Evolutionary conservation across 2,113 vertebrate species (phyloP), one percentile per base, ranked within the genome.

Genomic region (Prinia subflava): DNA sequence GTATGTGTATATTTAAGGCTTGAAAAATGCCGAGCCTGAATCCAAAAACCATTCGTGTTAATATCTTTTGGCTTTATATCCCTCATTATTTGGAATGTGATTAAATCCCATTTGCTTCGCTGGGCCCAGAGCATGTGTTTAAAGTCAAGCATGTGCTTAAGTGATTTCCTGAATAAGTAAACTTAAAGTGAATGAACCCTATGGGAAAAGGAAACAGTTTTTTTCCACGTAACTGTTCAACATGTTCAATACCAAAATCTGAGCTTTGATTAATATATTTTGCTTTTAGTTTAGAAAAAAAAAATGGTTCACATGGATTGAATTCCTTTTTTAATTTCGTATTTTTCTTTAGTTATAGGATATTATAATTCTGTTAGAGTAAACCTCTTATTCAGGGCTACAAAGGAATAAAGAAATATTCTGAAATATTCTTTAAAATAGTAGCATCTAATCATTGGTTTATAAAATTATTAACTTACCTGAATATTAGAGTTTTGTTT

Each of bases 21-120:
- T 85, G 89, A 94, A 96, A 96, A 95, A 91, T 87, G 47, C 64
- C 47, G 52, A 94, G 63, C 71, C 76, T 0, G 9, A 76, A 87
- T 95, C 76, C 79, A 89, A 93, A 78, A 70, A 1, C 24, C 76
- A 59, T 75, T 88, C 3, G n/a, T 75, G 91, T 87, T 94, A 94
- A 92, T 90, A 90, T 89, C 41, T 90, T 86, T 89, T 93, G 88
- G 92, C 86, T 89, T 93, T 94, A 25, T 31, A 95, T 56, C 60
- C 60, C 10, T 86, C 35, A 71, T 93, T 94, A 94, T 89, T 77
- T 94, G 83, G 89, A 85, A 84, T 62, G 14, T 62, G 70, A 89
- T 73, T 89, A 94, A 89, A 92, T 94, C 53, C 83, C 62, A 65
- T 53, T 87, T 89, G 44, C 62, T 79, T 91, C 37, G 19, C 49